Base-by-base conservation (phyloP, 1,140 invertebrate species). In the Bombus balteatus region DNA sequence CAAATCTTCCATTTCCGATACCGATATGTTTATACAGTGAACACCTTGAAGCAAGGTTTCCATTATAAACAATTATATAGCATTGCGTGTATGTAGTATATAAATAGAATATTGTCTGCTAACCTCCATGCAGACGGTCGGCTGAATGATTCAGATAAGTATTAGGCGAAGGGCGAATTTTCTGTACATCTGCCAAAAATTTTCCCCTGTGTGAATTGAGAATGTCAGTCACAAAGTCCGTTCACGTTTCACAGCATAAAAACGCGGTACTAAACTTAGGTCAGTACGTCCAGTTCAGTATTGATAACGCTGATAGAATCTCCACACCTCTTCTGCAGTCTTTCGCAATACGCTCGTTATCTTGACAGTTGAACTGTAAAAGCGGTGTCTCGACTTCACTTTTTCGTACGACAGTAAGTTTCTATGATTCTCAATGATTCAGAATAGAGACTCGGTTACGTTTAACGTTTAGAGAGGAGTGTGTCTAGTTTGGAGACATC, bases 41-140 rank as follows among this genome's bases (percentile, higher is more conserved):
- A 62, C 68, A 85, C 83, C 83, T 85, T 80, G 68, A 81, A 85
- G 66, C 22, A 75, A 13, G 28, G n/a, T 47, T n/a, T 34, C 37
- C 43, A 68, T 81, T 73, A 85, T 66, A 81, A 81, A 85, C 84
- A 85, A 81, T 81, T 81, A 81, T 34, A 57, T 28, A 74, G 10
- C 59, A 66, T 75, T 74, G 57, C 71, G 68, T 72, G 43, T 41
- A 68, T 41, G 59, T 18, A n/a, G 59, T 62, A 57, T 81, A 81
- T 81, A 81, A 81, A 75, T 75, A 85, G 84, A 81, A 59, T 59
- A 81, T 37, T 62, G 71, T 81, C 57, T 57, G 37, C 84, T 85
- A 85, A 85, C 84, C 84, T 85, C 71, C 59, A 66, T 10, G 43
- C 59, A 81, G 71, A 75, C 41, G 62, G 53, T 70, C 25, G 13